These are phyloP conservation scores for Heptranchias perlo DNA, from an alignment of 2,113 vertebrate species.

Conservation along the genomic window DNA sequence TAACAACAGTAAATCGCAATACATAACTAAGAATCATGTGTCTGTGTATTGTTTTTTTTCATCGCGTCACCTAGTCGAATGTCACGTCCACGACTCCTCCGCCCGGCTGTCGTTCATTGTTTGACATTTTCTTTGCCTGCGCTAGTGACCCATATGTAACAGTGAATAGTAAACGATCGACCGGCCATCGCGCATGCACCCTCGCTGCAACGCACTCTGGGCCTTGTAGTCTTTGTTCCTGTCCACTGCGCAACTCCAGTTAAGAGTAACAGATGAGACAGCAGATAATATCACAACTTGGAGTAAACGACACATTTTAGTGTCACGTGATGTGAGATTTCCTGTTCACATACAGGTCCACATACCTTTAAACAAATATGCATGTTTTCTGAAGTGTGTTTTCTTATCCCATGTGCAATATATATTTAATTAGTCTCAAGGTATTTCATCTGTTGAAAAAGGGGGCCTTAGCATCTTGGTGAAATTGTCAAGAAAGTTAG, in stretches of 20 bases:
- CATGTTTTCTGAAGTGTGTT: not conserved
- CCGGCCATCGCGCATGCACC: not conserved
- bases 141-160: slow-evolving; percentile 26
- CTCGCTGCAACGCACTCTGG: not conserved
- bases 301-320: not conserved
- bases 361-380: not conserved
- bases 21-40: slow-evolving; percentile 31
- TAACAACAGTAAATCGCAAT: slow-evolving; percentile 19
- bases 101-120: slow-evolving; percentile 23
- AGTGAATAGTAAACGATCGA: not conserved
- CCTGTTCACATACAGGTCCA: not conserved
- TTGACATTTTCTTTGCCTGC: slow-evolving; percentile 30
- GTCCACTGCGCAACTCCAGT: not conserved
- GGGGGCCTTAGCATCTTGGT: not conserved
- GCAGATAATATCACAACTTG: not conserved
- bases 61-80: slow-evolving; percentile 9
- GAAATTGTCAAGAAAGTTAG: not conserved
- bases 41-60: not conserved
- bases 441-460: not conserved
- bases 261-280: not conserved
- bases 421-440: not conserved
- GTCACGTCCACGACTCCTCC: slow-evolving; percentile 21
- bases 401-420: not conserved
- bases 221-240: not conserved
- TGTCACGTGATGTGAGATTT: not conserved